These are phyloP conservation scores for Cossypha niveicapilla DNA, from an alignment of 2,797 vertebrate species.

Conservation along the genomic window DNA sequence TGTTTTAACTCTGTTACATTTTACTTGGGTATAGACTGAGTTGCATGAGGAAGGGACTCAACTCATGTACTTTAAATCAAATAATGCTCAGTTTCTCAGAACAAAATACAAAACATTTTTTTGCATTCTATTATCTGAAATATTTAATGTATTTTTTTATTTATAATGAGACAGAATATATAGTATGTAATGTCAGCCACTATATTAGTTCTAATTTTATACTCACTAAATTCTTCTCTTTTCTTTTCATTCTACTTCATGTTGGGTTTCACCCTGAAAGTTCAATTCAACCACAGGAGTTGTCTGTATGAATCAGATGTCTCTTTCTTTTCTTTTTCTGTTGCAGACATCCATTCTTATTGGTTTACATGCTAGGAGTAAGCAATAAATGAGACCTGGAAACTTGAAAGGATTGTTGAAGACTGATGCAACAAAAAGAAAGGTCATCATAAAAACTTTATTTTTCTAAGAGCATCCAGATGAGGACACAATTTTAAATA, in stretches of 20 bases:
- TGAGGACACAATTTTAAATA: background rate
- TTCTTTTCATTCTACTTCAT: background rate
- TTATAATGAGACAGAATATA: background rate
- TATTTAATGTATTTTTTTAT: background rate
- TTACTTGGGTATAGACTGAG: background rate
- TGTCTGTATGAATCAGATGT: conserved; percentile 2
- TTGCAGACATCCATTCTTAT: background rate
- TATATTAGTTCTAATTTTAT: background rate
- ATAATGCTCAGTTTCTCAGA: background rate
- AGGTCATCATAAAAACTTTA: background rate
- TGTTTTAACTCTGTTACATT: background rate
- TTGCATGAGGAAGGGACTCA: background rate
- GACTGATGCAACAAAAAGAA: background rate
- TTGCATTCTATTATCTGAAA: background rate
- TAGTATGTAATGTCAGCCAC: background rate
- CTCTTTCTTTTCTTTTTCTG: background rate
- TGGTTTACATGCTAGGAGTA: background rate
- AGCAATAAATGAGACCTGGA: background rate
- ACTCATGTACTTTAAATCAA: background rate
- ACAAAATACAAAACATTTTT: background rate
- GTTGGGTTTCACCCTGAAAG: conserved; percentile 29
- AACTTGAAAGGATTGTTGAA: background rate
- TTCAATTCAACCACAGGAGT: conserved; percentile 7
- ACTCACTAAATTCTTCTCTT: background rate
- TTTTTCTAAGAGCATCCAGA: background rate